phyloP scores from a whole-genome alignment of 2,113 vertebrate species.

The Gymnarchus niloticus region DNA sequence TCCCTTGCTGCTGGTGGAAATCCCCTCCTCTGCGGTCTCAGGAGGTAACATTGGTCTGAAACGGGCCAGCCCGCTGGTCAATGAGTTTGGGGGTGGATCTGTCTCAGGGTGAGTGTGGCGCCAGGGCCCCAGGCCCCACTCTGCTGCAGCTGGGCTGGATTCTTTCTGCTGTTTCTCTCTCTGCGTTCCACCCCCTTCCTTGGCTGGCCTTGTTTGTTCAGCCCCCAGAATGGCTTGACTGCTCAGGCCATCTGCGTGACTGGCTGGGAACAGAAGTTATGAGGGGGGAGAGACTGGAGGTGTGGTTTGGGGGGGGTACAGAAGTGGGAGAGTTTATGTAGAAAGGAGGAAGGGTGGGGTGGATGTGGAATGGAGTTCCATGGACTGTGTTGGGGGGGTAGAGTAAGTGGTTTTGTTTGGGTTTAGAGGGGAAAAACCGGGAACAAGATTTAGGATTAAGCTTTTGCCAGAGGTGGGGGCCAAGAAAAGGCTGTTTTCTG shows the following conservation, averaged over 20 bases:
- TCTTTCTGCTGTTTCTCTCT: background rate
- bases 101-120: background rate
- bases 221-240: conserved; percentile 55
- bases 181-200: conserved; percentile 37
- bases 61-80: background rate
- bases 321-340: background rate
- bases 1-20: background rate
- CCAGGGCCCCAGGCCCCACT: background rate
- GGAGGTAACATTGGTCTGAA: background rate
- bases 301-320: conserved; percentile 22
- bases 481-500: background rate
- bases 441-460: background rate
- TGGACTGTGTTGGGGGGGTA: conserved; percentile 28
- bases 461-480: background rate
- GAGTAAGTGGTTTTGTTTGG: background rate
- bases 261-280: conserved; percentile 56
- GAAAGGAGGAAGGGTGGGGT: conserved; percentile 19
- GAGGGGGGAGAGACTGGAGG: conserved; percentile 38
- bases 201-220: conserved; percentile 33
- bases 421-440: background rate
- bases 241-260: conserved; percentile 64
- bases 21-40: background rate
- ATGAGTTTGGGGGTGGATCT: background rate
- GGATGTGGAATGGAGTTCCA: conserved; percentile 16
- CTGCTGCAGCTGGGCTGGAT: background rate